Conservation (phyloP, 1,140 invertebrate genomes). For the Zophobas morio region DNA sequence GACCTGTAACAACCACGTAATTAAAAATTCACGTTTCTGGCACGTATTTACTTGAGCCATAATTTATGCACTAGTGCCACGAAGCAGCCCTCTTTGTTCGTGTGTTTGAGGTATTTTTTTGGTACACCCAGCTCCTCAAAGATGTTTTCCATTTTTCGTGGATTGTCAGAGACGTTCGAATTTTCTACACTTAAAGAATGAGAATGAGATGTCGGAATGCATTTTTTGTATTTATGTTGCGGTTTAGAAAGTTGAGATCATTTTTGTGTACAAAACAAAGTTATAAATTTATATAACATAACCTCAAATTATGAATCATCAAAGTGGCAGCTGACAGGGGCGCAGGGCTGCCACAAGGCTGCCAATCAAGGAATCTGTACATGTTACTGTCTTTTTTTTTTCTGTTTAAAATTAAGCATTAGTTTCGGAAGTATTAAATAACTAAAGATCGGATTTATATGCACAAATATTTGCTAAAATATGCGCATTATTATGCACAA, state of each 20-base stretch:
- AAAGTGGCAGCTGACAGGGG: background rate
- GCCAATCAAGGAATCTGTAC: background rate
- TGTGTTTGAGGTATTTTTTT: slow-evolving; percentile 74
- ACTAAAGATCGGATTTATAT: no score
- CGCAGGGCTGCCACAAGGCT: no score
- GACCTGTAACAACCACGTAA: slow-evolving; percentile 58
- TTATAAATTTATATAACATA: slow-evolving; percentile 5
- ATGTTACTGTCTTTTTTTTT: no score
- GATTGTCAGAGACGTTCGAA: background rate
- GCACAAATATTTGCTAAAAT: no score
- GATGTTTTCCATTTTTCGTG: slow-evolving; percentile 71
- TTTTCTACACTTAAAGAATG: background rate
- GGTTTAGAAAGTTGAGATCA: slow-evolving; percentile 1
- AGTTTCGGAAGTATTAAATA: no score
- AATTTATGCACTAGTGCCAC: slow-evolving; percentile 76
- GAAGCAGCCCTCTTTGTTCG: slow-evolving; percentile 71
- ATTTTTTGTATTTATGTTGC: background rate
- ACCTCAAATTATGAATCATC: background rate
- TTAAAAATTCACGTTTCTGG: background rate
- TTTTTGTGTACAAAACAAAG: slow-evolving; percentile 22
- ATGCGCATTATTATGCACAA: no score
- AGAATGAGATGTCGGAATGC: background rate
- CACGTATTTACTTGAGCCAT: slow-evolving; percentile 74
- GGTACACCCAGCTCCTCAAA: slow-evolving; percentile 77
- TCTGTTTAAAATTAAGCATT: no score